These are phyloP conservation scores for Hystrix cristata DNA, from an alignment of 2,113 vertebrate species.

Conservation along the genomic window DNA sequence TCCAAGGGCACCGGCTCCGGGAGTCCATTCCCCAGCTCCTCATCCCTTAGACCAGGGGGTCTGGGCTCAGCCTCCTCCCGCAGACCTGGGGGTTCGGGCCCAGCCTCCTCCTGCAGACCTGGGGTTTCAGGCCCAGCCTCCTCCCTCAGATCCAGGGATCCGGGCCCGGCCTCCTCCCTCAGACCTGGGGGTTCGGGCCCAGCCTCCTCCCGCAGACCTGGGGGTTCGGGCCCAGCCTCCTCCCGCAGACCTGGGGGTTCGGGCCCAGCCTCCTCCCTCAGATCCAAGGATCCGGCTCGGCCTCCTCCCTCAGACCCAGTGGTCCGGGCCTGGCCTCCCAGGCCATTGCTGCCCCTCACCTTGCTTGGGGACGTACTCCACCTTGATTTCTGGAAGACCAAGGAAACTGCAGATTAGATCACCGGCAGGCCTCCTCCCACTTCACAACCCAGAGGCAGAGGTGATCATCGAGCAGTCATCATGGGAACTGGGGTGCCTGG, in stretches of 20 bases:
- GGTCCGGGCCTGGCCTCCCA: background rate
- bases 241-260: background rate
- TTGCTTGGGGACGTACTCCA: conserved; percentile 94
- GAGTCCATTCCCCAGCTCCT: background rate
- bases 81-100: too few species aligned
- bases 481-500: background rate
- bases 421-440: background rate
- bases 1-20: background rate
- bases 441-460: background rate
- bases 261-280: background rate
- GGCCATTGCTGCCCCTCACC: conserved; percentile 84
- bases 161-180: background rate
- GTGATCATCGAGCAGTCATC: background rate
- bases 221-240: too few species aligned
- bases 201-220: background rate
- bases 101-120: background rate
- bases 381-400: conserved; percentile 93
- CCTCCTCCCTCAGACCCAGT: background rate
- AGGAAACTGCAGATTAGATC: background rate
- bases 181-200: too few species aligned
- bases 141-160: background rate
- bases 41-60: background rate
- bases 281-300: background rate
- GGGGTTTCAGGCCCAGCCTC: background rate
- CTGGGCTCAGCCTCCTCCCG: background rate